These are phyloP conservation scores for Emydura subglobosa DNA, from an alignment of 2,113 vertebrate species.

Conservation along the genomic window DNA sequence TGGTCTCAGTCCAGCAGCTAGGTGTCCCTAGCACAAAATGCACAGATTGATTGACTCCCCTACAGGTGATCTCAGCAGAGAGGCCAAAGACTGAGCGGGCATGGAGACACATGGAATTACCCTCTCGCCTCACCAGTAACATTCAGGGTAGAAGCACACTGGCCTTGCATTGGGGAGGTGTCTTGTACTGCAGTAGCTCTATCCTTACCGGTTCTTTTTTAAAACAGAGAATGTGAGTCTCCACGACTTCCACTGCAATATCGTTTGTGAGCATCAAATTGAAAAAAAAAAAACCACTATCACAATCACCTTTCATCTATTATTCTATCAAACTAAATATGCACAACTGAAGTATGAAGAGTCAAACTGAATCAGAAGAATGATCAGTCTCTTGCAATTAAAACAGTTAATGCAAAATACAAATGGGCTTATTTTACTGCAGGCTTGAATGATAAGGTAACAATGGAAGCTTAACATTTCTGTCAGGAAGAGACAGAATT, in stretches of 20 bases:
- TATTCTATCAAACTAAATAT: background rate
- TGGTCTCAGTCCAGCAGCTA: rapidly evolving
- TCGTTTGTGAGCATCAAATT: background rate
- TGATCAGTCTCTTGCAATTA: background rate
- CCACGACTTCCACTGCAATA: background rate
- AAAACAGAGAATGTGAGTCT: background rate
- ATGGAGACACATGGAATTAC: background rate
- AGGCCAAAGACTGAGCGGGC: background rate
- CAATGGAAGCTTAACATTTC: background rate
- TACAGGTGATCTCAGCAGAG: rapidly evolving
- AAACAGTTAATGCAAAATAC: background rate
- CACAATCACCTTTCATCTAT: background rate
- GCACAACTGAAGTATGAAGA: background rate
- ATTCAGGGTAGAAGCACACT: background rate
- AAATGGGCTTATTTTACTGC: background rate
- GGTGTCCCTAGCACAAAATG: background rate
- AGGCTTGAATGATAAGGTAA: background rate
- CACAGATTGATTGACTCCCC: background rate
- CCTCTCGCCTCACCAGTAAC: background rate
- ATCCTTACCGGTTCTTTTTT: background rate
- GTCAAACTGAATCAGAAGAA: constrained; percentile 8
- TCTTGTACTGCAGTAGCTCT: background rate
- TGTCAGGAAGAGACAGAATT: background rate
- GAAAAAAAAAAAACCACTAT: background rate
- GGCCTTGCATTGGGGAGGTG: rapidly evolving